Base-by-base conservation (phyloP, 2,113 vertebrate genomes). In the Kryptolebias marmoratus region DNA sequence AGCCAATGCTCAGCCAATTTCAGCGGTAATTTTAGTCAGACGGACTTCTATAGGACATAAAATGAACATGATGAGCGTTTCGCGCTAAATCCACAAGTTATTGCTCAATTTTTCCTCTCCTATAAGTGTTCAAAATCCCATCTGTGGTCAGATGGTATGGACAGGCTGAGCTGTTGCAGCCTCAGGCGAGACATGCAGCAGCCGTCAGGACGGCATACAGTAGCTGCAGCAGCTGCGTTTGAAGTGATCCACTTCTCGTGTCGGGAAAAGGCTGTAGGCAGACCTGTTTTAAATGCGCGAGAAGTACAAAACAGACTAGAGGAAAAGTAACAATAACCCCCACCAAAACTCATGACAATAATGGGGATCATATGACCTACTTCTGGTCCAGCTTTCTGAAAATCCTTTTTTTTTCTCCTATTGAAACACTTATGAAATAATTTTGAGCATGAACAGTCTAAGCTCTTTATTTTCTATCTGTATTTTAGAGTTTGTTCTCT, bases 371-470 rank as follows among this genome's bases (percentile, higher is more conserved):
- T 28, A 27, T 70, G 47, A 60, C 56, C 30, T 60, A 12, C 22
- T 53, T 56, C 44, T 49, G 68, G 45, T 64, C 58, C 28, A 68
- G 11, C 15, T 67, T 60, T 66, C 50, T 47, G 16, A 71, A 57
- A 36, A 50, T 80, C 31, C 49, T 45, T 47, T 80, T 50, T 60
- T 53, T 45, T 36, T 22, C 22, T 22, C 22, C 22, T 50, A 60
- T 28, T 68, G 52, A 71, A 56, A 70, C 27, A 60, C 64, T 68
- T 56, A 45, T 71, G 58, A 73, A 65, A 74, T 66, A 64, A 88
- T 88, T 77, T 86, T 63, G 50, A 52, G 74, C 78, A 79, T 72
- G 61, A 83, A 70, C 73, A 71, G 73, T 88, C 83, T 85, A 73
- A 82, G 73, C 82, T 67, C 62, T 79, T 65, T 60, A 73, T 79